Conservation (phyloP, 2,113 vertebrate genomes). For the Paedocypris sp. region DNA sequence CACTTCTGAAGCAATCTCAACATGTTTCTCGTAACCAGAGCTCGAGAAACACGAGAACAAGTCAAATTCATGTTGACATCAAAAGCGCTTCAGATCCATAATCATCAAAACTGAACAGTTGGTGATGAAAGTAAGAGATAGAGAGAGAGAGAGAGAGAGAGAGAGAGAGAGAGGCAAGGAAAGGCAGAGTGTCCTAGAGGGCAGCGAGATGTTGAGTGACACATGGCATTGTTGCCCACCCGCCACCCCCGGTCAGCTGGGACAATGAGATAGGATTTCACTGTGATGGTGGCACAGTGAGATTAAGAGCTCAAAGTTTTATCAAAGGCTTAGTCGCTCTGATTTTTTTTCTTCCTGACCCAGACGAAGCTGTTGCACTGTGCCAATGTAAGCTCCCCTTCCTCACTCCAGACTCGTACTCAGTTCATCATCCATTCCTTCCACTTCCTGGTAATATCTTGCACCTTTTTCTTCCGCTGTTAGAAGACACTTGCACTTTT, state of each 20-base stretch:
- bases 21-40: neutral
- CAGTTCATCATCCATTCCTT: neutral
- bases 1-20: neutral
- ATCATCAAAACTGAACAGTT: neutral
- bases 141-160: neutral
- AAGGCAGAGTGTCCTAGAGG: neutral
- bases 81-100: neutral
- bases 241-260: slow-evolving; percentile 27
- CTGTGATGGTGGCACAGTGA: slow-evolving; percentile 42
- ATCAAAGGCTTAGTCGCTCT: slow-evolving; percentile 60
- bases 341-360: slow-evolving; percentile 48
- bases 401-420: neutral
- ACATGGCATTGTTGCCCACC: neutral
- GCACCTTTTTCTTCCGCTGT: neutral
- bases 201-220: neutral
- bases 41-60: neutral
- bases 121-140: neutral
- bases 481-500: too few species aligned
- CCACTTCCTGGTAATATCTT: neutral
- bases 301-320: slow-evolving; percentile 63
- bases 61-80: neutral
- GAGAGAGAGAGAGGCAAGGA: neutral
- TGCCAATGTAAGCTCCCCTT: slow-evolving; percentile 28
- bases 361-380: slow-evolving; percentile 32
- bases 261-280: slow-evolving; percentile 62